Conservation (phyloP, 2,888 invertebrate genomes). For the Gerris lacustris region DNA sequence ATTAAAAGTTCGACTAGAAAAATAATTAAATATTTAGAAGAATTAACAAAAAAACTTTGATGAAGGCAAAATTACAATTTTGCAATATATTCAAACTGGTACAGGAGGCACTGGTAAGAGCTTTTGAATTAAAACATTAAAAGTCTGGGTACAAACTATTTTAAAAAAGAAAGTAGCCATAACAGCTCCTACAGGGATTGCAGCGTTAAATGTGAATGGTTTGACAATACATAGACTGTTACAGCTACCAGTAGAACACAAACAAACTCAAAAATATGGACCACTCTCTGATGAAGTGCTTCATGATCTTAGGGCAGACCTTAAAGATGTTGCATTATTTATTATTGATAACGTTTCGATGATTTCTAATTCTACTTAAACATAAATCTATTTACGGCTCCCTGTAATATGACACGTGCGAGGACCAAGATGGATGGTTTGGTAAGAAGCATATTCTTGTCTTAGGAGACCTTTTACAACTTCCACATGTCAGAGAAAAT, state of each 20-base stretch:
- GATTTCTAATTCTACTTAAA: conserved; percentile 31
- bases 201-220: conserved; percentile 34
- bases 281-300: conserved; percentile 31
- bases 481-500: conserved; percentile 32
- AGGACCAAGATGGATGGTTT: conserved; percentile 33
- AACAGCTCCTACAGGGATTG: conserved; percentile 34
- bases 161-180: neutral
- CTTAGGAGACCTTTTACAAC: conserved; percentile 34
- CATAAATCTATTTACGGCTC: conserved; percentile 30
- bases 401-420: conserved; percentile 31
- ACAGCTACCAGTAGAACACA: conserved; percentile 34
- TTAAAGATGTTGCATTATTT: conserved; percentile 31
- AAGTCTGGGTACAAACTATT: neutral
- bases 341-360: conserved; percentile 33
- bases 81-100: too few relatives aligned
- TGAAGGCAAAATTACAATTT: too few relatives aligned
- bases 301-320: conserved; percentile 29
- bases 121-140: neutral
- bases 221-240: conserved; percentile 33
- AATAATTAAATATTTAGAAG: too few relatives aligned
- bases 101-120: neutral
- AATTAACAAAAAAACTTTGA: too few relatives aligned
- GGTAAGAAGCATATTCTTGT: conserved; percentile 30
- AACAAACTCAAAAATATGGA: conserved; percentile 31
- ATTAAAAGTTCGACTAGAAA: too few relatives aligned